A percentile compares a stretch with the other conserved stretches of the same genome.
Conservation (phyloP, 1,140 invertebrate species). For the Heliconius congener region DNA sequence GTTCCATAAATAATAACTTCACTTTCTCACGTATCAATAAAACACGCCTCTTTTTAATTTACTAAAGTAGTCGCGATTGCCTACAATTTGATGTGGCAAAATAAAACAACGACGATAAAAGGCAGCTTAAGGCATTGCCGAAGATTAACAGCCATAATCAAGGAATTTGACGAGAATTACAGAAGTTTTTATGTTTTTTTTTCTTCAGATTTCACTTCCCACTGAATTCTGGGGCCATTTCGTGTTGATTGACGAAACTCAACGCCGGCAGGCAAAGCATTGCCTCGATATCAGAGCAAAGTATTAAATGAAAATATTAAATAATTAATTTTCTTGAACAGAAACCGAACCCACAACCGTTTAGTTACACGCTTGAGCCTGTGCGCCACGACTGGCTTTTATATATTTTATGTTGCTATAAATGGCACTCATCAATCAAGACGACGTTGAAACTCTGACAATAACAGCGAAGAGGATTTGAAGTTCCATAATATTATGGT, state of each 20-base stretch:
- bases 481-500: constrained; percentile 39
- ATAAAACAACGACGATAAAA: constrained; percentile 71
- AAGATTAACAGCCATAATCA: constrained; percentile 77
- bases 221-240: too few relatives aligned
- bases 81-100: constrained; percentile 63
- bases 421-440: constrained; percentile 62
- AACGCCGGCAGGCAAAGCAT: too few relatives aligned
- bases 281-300: too few relatives aligned
- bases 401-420: too few relatives aligned
- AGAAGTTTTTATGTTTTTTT: constrained; percentile 72
- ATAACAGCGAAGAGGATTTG: constrained; percentile 49
- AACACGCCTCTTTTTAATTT: constrained; percentile 62
- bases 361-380: too few relatives aligned
- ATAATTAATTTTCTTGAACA: too few relatives aligned
- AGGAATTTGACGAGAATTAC: constrained; percentile 73
- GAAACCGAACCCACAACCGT: too few relatives aligned
- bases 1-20: constrained; percentile 16
- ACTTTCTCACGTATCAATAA: constrained; percentile 29
- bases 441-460: constrained; percentile 56
- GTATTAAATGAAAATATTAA: too few relatives aligned
- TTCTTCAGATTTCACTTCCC: neutral
- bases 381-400: too few relatives aligned
- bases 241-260: too few relatives aligned
- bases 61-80: constrained; percentile 69
- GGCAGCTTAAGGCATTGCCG: constrained; percentile 55